Percentiles rank a stretch among this genome's conserved stretches.
phyloP scores from a whole-genome alignment of 2,797 vertebrate genomes.

The Muscicapa striata region DNA sequence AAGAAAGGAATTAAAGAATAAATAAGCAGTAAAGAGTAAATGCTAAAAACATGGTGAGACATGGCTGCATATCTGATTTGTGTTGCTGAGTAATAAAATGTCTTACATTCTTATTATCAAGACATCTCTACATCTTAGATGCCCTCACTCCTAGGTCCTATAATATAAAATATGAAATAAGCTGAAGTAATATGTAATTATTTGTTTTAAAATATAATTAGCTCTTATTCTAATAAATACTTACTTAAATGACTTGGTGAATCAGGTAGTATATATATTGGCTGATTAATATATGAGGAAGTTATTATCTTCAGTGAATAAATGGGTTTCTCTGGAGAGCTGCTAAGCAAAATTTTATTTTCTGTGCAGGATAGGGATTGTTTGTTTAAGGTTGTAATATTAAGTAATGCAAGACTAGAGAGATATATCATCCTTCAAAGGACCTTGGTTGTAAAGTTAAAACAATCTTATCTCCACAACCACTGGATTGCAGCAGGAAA shows the following conservation, averaged over 20 bases:
- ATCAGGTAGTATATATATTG: background rate
- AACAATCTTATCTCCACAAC: background rate
- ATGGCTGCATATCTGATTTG: background rate
- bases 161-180: background rate
- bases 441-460: constrained; percentile 70
- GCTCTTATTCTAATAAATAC: background rate
- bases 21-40: background rate
- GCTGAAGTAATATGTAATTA: background rate
- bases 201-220: background rate
- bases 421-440: constrained; percentile 67
- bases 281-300: background rate
- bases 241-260: background rate
- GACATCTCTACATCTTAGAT: background rate
- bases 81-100: background rate
- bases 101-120: background rate
- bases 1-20: background rate
- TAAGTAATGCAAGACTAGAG: constrained; percentile 47
- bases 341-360: constrained; percentile 1
- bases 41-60: background rate
- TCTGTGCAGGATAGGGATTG: background rate
- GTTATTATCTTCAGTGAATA: background rate
- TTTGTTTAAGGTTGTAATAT: constrained; percentile 41
- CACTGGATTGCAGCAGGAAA: constrained; percentile 38
- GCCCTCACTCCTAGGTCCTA: background rate
- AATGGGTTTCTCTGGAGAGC: background rate